Percentiles rank a stretch among this genome's conserved stretches.
Conservation (phyloP, 2,888 invertebrate species). For the Rhagonycha fulva region DNA sequence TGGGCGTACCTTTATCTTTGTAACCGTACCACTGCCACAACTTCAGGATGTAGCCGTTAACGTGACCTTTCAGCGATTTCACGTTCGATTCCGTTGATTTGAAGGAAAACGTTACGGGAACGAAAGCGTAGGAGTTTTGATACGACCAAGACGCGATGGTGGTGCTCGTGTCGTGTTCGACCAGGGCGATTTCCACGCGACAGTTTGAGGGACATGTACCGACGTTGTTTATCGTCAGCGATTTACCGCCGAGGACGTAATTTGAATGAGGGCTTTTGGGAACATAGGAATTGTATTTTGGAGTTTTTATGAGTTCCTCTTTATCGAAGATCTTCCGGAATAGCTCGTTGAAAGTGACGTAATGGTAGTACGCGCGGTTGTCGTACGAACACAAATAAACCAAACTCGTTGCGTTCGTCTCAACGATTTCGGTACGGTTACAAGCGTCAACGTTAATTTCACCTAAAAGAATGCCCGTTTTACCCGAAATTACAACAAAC, state of each 20-base stretch:
- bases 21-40: slow-evolving; percentile 77
- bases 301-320: slow-evolving; percentile 32
- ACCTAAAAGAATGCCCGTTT: slow-evolving; percentile 68
- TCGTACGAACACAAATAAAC: slow-evolving; percentile 62
- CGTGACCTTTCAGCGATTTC: slow-evolving; percentile 56
- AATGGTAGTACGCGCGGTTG: slow-evolving; percentile 40
- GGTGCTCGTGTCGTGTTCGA: slow-evolving; percentile 59
- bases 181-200: slow-evolving; percentile 64
- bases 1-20: slow-evolving; percentile 7
- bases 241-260: slow-evolving; percentile 65
- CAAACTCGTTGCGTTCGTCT: slow-evolving; percentile 55
- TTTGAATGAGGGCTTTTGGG: slow-evolving; percentile 58
- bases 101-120: slow-evolving; percentile 70
- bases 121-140: slow-evolving; percentile 71
- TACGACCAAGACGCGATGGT: slow-evolving; percentile 60
- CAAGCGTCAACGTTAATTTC: slow-evolving; percentile 65
- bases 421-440: slow-evolving; percentile 61
- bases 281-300: slow-evolving; percentile 37
- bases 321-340: slow-evolving; percentile 28
- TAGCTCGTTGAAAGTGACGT: slow-evolving; percentile 35
- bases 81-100: slow-evolving; percentile 52
- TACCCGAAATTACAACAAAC: slow-evolving; percentile 72
- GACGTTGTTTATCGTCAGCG: slow-evolving; percentile 71
- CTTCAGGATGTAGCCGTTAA: slow-evolving; percentile 78
- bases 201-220: slow-evolving; percentile 74